A percentile compares a stretch with the other conserved stretches of the same genome.
Evolutionary conservation across 2,113 vertebrate species (phyloP).

Genomic region (Nothocercus nigrocapillus): DNA sequence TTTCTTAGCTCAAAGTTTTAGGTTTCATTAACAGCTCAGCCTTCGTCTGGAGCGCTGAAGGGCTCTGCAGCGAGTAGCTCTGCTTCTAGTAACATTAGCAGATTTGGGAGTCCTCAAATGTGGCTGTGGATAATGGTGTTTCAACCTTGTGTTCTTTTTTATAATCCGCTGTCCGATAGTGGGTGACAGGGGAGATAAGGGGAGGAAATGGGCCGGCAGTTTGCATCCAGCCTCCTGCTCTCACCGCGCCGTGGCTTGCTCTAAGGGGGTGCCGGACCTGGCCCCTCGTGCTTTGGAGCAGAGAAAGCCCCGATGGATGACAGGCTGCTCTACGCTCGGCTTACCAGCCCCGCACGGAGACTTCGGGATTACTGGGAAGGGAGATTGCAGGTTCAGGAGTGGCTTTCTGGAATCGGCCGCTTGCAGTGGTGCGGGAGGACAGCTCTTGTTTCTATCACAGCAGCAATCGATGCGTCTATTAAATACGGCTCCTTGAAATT

Average conservation of each 20-base stretch:
- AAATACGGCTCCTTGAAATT: neutral
- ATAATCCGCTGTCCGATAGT: conserved; percentile 31
- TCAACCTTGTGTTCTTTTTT: conserved; percentile 47
- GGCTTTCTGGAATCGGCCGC: conserved; percentile 66
- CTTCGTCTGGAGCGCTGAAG: conserved; percentile 33
- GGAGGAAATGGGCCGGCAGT: conserved; percentile 62
- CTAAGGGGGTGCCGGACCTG: neutral
- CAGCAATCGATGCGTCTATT: neutral
- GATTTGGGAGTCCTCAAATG: conserved; percentile 41
- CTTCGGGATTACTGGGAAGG: conserved; percentile 70
- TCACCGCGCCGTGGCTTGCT: conserved; percentile 33
- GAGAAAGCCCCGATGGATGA: conserved; percentile 67
- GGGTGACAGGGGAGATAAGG: conserved; percentile 42
- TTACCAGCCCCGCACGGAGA: conserved; percentile 58
- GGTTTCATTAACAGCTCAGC: conserved; percentile 55
- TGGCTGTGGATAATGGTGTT: conserved; percentile 27
- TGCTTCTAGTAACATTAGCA: conserved; percentile 37
- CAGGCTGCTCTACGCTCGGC: conserved; percentile 60
- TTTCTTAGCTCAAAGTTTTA: neutral
- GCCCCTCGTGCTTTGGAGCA: conserved; percentile 66
- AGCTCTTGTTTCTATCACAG: neutral
- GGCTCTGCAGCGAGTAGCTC: neutral
- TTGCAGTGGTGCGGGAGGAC: conserved; percentile 34
- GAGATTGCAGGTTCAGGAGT: conserved; percentile 58
- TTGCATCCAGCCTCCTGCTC: conserved; percentile 7